phyloP scores from a whole-genome alignment of 2,797 vertebrate genomes.

The Bradypus variegatus region DNA sequence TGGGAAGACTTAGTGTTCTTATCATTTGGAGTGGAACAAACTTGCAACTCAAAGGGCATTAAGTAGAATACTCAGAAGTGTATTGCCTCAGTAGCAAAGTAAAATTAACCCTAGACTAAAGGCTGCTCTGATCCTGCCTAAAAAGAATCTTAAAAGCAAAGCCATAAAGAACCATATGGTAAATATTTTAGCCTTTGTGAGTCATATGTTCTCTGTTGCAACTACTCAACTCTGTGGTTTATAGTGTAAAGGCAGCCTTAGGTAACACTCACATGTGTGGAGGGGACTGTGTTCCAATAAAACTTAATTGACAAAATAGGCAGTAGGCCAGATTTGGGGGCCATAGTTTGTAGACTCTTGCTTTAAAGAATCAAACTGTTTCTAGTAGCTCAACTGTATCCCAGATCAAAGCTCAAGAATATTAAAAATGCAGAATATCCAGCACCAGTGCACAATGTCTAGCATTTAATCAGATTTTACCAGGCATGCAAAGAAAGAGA shows the following conservation, averaged over 20 bases:
- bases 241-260: background rate
- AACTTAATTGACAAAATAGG: conserved; percentile 17
- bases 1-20: background rate
- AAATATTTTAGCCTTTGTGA: background rate
- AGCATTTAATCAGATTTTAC: background rate
- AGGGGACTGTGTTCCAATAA: background rate
- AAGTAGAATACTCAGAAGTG: background rate
- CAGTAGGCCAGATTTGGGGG: background rate
- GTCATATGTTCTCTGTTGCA: background rate
- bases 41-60: background rate
- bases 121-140: background rate
- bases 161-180: background rate
- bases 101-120: background rate
- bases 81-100: background rate
- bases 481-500: background rate
- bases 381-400: background rate
- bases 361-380: conserved; percentile 20
- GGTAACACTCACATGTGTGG: background rate
- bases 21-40: background rate
- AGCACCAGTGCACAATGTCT: background rate
- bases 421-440: background rate
- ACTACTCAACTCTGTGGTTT: background rate
- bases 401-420: background rate
- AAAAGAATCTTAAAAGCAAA: background rate
- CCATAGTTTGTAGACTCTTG: background rate